Evolutionary conservation across 2,113 vertebrate species (phyloP), one percentile per base, ranked within the genome.

Genomic region (Forbesichthys agassizii): DNA sequence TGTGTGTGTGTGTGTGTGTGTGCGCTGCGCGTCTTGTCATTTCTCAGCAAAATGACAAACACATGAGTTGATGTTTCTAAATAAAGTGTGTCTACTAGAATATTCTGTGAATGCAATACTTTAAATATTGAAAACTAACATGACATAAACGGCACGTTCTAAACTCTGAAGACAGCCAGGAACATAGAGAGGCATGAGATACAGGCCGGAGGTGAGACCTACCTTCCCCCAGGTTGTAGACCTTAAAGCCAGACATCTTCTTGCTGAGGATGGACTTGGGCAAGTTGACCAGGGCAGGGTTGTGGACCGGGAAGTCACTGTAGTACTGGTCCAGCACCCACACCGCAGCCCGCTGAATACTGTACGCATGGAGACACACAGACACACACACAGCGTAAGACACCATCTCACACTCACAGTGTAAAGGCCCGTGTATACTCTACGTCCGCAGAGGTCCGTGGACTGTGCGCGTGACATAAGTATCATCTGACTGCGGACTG

Each of bases 241-340:
- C 96, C 69, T 99, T 99, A 84, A 99, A 99, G 33, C 96, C 97
- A 3, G 96, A 96, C 94, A 96, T 97, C 89, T 99, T 98, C 92
- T 98, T 98, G 86, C 95, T 94, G 53, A 98, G 93, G 89, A 98
- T 95, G 72, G 97, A 96, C 85, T 98, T 99, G 36, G 97, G 97
- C 59, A 98, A 93, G 93, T 97, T 98, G 82, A 97, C 93, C 65
- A 98, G 91, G 70, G 96, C 96, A 0, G 97, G 96, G 90, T 98
- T 99, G 91, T 96, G 98, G 86, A 99, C 95, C 0, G 96, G 91
- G 89, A 98, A 98, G 78, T 99, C 96, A 9, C 92, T 96, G 93
- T 99, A 99, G 75, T 99, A 99, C 18, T 95, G 96, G 88, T 99
- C 96, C 91, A 99, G 86, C 84, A 98, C 94, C 96, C 96, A 99